Percentiles rank a stretch among this genome's conserved stretches.
phyloP scores from a whole-genome alignment of 2,797 vertebrate genomes.

The Halcyon badia region DNA sequence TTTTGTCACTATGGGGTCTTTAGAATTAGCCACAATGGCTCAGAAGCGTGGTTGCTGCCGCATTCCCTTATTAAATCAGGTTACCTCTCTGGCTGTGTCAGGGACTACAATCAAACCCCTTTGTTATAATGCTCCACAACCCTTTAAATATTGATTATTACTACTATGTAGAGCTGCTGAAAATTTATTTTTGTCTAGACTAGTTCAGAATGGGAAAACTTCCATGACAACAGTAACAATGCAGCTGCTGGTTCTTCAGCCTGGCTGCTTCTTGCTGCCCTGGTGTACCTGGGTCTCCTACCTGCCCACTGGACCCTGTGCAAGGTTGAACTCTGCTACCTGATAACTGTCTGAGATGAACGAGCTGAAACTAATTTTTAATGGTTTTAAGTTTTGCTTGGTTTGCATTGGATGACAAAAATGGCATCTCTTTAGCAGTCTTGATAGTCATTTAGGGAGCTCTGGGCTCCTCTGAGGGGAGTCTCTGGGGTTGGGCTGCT shows the following conservation, averaged over 20 bases:
- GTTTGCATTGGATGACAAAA: background rate
- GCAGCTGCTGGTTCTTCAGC: background rate
- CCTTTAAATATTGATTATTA: constrained; percentile 59
- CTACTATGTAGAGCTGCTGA: background rate
- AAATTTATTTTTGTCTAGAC: constrained; percentile 38
- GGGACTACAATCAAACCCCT: constrained; percentile 12
- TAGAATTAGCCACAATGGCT: constrained; percentile 5
- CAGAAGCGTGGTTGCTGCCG: background rate
- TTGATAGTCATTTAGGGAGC: background rate
- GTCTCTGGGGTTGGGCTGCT: background rate
- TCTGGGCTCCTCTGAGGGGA: too few species aligned
- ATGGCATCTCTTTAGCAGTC: background rate
- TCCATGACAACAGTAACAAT: constrained; percentile 5
- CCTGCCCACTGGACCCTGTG: background rate
- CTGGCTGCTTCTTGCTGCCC: background rate
- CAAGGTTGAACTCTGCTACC: background rate
- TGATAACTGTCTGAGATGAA: background rate
- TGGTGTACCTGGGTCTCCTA: background rate
- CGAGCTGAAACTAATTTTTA: background rate
- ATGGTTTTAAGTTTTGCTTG: background rate
- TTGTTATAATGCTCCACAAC: background rate
- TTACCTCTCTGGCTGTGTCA: constrained; percentile 5
- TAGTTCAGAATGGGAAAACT: constrained; percentile 1
- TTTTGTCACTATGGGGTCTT: constrained; percentile 51
- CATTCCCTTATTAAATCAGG: constrained; percentile 21